Evolutionary conservation across 2,888 invertebrate species (phyloP).

Genomic region (Hemistola chrysoprasaria): DNA sequence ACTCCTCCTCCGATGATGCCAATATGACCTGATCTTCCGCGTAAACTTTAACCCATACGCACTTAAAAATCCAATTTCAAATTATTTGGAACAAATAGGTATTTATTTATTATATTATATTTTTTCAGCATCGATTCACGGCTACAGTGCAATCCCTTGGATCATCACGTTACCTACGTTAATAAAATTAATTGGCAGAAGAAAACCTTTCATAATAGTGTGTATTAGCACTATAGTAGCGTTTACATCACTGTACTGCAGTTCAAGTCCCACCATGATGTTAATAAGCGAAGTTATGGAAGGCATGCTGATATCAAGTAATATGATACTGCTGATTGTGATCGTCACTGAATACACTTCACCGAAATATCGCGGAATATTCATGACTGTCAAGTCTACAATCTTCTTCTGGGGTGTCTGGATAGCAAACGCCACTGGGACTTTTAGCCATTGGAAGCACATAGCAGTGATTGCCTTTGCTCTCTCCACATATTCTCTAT

Average conservation of each 20-base stretch:
- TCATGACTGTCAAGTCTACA: constrained; percentile 34
- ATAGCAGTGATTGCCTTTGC: constrained; percentile 32
- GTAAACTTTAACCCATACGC: too few relatives aligned
- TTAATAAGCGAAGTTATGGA: constrained; percentile 38
- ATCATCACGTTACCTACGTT: constrained; percentile 26
- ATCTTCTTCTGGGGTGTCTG: constrained; percentile 36
- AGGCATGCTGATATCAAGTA: constrained; percentile 17
- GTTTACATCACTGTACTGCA: constrained; percentile 34
- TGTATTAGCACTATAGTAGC: constrained; percentile 23
- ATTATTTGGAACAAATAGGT: too few relatives aligned
- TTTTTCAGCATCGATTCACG: constrained; percentile 19
- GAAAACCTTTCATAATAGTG: constrained; percentile 26
- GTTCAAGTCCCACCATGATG: constrained; percentile 28
- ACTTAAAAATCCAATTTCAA: too few relatives aligned
- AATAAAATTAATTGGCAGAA: constrained; percentile 24
- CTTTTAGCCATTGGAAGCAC: constrained; percentile 31
- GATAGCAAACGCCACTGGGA: constrained; percentile 39
- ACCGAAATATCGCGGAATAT: constrained; percentile 35
- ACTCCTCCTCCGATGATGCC: too few relatives aligned
- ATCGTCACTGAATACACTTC: constrained; percentile 40
- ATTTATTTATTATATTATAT: not conserved
- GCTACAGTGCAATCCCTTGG: constrained; percentile 31
- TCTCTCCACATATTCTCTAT: constrained; percentile 25
- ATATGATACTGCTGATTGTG: constrained; percentile 19
- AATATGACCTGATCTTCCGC: too few relatives aligned